phyloP scores from a whole-genome alignment of 2,888 invertebrate species.

The Drosophila bunnanda region DNA sequence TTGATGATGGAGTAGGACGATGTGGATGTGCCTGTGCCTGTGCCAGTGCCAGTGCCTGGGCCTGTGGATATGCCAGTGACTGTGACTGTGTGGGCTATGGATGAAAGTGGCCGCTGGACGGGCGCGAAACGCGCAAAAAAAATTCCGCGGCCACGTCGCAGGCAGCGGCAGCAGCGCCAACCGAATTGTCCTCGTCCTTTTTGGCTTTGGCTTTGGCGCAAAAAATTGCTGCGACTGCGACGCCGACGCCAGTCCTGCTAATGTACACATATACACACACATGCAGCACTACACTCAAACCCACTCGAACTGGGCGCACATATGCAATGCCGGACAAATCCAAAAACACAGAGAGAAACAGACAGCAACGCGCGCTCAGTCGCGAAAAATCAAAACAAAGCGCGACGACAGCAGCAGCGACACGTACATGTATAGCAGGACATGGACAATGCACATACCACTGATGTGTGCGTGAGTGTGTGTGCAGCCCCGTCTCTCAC shows the following conservation, averaged over 20 bases:
- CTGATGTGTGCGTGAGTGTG: conserved; percentile 2
- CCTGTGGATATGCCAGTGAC: conserved; percentile 44
- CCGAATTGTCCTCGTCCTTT: conserved; percentile 76
- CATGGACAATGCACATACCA: conserved; percentile 55
- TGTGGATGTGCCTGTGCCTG: conserved; percentile 20
- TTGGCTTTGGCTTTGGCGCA: conserved; percentile 72
- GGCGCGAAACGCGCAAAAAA: conserved; percentile 58
- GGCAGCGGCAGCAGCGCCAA: conserved; percentile 50
- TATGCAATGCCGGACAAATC: conserved; percentile 71
- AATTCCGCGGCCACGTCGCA: conserved; percentile 47
- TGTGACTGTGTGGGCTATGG: conserved; percentile 33
- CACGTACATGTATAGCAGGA: conserved; percentile 34
- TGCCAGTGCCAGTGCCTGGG: conserved; percentile 9
- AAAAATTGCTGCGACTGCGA: conserved; percentile 64
- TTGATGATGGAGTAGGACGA: conserved; percentile 57
- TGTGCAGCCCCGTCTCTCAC: background rate
- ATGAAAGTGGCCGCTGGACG: conserved; percentile 74
- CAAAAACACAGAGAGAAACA: conserved; percentile 52
- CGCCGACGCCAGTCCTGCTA: conserved; percentile 65
- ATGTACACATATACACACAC: conserved; percentile 63
- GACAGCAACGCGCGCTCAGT: conserved; percentile 66
- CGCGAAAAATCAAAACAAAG: conserved; percentile 81
- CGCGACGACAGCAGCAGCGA: conserved; percentile 63
- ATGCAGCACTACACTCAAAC: conserved; percentile 44
- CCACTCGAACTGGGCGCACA: conserved; percentile 46